These are phyloP conservation scores for Myocastor coypus DNA, from an alignment of 2,113 vertebrate species.

Conservation along the genomic window DNA sequence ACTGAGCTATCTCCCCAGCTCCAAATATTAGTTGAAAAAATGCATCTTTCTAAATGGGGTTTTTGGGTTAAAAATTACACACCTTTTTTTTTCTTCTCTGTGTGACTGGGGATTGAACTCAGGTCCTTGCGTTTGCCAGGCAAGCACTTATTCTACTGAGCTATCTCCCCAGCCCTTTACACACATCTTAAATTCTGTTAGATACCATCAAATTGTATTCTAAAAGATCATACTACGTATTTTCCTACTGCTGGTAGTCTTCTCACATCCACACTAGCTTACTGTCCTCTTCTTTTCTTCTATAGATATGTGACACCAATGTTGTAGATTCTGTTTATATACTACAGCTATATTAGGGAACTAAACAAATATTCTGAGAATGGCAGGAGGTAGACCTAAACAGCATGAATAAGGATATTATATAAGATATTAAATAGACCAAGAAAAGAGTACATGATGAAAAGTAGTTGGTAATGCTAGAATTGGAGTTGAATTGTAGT, in stretches of 20 bases:
- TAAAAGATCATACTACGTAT: not conserved
- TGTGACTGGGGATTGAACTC: too few species aligned
- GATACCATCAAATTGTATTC: slow-evolving; percentile 5
- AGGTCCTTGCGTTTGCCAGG: too few species aligned
- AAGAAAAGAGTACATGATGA: not conserved
- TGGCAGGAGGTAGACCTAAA: not conserved
- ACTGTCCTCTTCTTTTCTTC: not conserved
- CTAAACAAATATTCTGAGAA: slow-evolving; percentile 16
- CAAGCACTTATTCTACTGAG: too few species aligned
- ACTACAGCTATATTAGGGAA: not conserved
- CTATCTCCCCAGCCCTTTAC: not conserved
- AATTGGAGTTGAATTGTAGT: not conserved
- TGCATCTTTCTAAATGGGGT: not conserved
- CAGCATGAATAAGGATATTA: slow-evolving; percentile 28
- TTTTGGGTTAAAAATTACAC: not conserved
- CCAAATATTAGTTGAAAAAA: slow-evolving; percentile 6
- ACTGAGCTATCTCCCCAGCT: too few species aligned
- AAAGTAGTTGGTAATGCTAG: not conserved
- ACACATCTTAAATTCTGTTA: slow-evolving; percentile 27
- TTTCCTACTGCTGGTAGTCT: not conserved
- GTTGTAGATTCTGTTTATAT: slow-evolving; percentile 33
- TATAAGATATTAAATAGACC: not conserved
- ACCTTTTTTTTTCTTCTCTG: not conserved
- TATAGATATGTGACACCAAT: not conserved
- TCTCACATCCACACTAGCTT: not conserved